phyloP scores from a whole-genome alignment of 2,113 vertebrate species.

The Platysternon megacephalum region DNA sequence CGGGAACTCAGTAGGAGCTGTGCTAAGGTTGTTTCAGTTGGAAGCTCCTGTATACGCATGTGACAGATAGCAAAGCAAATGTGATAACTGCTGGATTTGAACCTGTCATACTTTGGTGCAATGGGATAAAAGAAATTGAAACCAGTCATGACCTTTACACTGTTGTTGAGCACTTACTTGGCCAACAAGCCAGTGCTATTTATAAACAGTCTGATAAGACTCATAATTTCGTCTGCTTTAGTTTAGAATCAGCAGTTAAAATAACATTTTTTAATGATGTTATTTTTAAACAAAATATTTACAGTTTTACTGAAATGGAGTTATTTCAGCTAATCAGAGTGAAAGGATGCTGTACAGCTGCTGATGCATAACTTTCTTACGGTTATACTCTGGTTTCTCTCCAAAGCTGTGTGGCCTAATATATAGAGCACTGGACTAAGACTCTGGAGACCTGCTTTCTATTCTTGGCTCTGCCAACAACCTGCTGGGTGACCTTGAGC shows the following conservation, averaged over 20 bases:
- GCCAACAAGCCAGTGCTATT: constrained; percentile 43
- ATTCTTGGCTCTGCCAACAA: neutral
- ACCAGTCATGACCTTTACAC: constrained; percentile 45
- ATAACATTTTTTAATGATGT: constrained; percentile 50
- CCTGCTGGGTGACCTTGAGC: neutral
- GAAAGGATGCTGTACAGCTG: constrained; percentile 1
- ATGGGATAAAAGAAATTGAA: neutral
- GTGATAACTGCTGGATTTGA: constrained; percentile 51
- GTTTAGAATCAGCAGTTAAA: constrained; percentile 46
- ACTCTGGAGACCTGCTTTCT: neutral
- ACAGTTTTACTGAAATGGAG: constrained; percentile 40
- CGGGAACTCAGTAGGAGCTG: neutral
- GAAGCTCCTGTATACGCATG: neutral
- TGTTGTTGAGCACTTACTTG: constrained; percentile 15
- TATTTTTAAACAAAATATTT: constrained; percentile 52
- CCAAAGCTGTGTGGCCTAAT: neutral
- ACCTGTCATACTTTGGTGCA: constrained; percentile 50
- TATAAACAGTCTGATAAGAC: constrained; percentile 51
- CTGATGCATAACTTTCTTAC: neutral
- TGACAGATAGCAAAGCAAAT: constrained; percentile 46
- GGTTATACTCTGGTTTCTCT: neutral
- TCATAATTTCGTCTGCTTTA: constrained; percentile 34
- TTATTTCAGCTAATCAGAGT: constrained; percentile 39
- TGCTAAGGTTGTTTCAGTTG: constrained; percentile 18
- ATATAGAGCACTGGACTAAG: neutral